Conservation (phyloP, 2,888 invertebrate species). For the Rotaria socialis region DNA sequence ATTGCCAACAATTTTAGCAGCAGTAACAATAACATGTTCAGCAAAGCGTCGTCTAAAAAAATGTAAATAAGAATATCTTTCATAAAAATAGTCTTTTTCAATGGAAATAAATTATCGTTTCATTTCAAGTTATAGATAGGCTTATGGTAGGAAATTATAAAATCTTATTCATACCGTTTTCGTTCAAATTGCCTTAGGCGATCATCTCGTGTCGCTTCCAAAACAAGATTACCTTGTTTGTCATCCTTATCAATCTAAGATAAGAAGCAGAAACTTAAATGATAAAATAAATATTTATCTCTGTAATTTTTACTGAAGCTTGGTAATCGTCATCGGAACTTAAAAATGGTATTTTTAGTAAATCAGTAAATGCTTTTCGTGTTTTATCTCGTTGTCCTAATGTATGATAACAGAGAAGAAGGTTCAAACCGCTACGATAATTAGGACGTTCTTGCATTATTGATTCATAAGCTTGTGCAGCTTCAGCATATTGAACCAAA, state of each 20-base stretch:
- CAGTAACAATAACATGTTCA: conserved; percentile 76
- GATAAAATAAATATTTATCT: no score
- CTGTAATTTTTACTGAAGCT: background rate
- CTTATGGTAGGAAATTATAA: background rate
- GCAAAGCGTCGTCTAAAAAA: conserved; percentile 67
- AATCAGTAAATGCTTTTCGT: conserved; percentile 80
- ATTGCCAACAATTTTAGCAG: conserved; percentile 81
- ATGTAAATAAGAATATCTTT: background rate
- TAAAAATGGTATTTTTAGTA: conserved; percentile 63
- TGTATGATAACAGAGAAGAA: conserved; percentile 66
- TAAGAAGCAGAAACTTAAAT: conserved; percentile 26
- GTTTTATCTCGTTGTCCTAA: conserved; percentile 82
- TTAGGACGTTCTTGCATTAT: conserved; percentile 93
- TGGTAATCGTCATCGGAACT: conserved; percentile 46
- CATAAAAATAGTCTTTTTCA: no score
- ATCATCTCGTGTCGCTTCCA: conserved; percentile 74
- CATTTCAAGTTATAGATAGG: background rate
- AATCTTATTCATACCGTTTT: conserved; percentile 59
- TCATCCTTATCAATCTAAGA: conserved; percentile 61
- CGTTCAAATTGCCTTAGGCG: conserved; percentile 71
- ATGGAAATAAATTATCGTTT: no score
- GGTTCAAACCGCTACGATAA: conserved; percentile 80
- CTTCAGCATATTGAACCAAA: conserved; percentile 92
- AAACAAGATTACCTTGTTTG: conserved; percentile 64
- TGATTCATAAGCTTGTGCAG: conserved; percentile 90